phyloP scores from a whole-genome alignment of 2,888 invertebrate genomes.

The Didymodactylos carnosus region DNA sequence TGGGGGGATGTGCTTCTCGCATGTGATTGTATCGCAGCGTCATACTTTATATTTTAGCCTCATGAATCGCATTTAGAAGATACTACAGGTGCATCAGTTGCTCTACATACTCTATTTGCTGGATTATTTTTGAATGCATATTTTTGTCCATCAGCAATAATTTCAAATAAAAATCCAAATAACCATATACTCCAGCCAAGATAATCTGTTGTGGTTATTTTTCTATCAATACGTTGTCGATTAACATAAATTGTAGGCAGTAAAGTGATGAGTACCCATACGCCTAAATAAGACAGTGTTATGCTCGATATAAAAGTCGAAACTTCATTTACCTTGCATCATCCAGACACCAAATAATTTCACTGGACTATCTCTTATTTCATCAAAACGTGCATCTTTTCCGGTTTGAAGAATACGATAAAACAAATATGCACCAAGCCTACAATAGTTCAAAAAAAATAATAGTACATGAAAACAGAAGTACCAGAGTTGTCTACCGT shows the following conservation, averaged over 20 bases:
- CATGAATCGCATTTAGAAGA: too few relatives aligned
- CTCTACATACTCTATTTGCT: slow-evolving; percentile 23
- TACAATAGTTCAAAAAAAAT: slow-evolving; percentile 17
- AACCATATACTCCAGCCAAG: slow-evolving; percentile 32
- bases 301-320: too few relatives aligned
- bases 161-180: slow-evolving; percentile 25
- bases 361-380: slow-evolving; percentile 23
- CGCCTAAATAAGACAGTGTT: slow-evolving; percentile 20
- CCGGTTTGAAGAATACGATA: slow-evolving; percentile 30
- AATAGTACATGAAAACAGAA: background rate
- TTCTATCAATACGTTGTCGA: slow-evolving; percentile 22
- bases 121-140: slow-evolving; percentile 24
- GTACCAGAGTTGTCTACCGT: slow-evolving; percentile 19
- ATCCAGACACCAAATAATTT: slow-evolving; percentile 31
- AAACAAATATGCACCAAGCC: slow-evolving; percentile 32
- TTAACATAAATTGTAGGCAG: slow-evolving; percentile 30
- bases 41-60: too few relatives aligned
- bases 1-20: too few relatives aligned
- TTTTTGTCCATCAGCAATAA: slow-evolving; percentile 28
- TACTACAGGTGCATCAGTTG: background rate
- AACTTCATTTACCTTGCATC: slow-evolving; percentile 35
- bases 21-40: too few relatives aligned
- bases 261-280: slow-evolving; percentile 33
- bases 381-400: slow-evolving; percentile 30
- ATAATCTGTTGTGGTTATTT: slow-evolving; percentile 26